A percentile compares a stretch with the other conserved stretches of the same genome.
phyloP scores from a whole-genome alignment of 2,888 invertebrate genomes.

The Isotomurus palustris region DNA sequence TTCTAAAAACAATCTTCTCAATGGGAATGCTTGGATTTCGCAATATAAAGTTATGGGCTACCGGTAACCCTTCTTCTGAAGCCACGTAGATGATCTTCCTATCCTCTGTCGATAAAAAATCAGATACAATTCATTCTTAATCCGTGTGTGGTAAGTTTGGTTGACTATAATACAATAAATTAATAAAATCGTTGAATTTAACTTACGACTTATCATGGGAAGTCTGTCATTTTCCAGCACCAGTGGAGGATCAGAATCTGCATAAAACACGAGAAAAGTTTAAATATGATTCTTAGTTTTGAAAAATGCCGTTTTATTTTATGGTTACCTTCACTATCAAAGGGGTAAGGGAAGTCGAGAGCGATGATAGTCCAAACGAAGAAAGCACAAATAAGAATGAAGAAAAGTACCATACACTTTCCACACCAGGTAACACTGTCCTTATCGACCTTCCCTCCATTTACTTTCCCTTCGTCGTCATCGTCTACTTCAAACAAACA shows the following conservation, averaged over 20 bases:
- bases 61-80: slow-evolving; percentile 26
- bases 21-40: slow-evolving; percentile 29
- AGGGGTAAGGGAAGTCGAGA: background rate
- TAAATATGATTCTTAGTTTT: too few relatives aligned
- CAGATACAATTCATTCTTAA: background rate
- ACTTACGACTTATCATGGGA: slow-evolving; percentile 26
- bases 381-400: background rate
- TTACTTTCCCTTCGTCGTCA: too few relatives aligned
- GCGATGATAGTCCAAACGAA: background rate
- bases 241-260: background rate
- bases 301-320: background rate
- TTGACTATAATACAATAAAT: background rate
- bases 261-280: background rate
- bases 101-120: slow-evolving; percentile 19
- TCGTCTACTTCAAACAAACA: too few relatives aligned
- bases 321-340: background rate
- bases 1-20: slow-evolving; percentile 24
- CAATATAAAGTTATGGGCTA: slow-evolving; percentile 28
- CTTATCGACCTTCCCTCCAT: too few relatives aligned
- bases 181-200: background rate
- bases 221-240: slow-evolving; percentile 7
- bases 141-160: background rate
- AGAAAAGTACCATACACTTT: background rate
- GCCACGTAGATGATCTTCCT: slow-evolving; percentile 24
- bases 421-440: background rate